These are phyloP conservation scores for Allenopithecus nigroviridis DNA, from an alignment of 2,797 vertebrate species.

Conservation along the genomic window DNA sequence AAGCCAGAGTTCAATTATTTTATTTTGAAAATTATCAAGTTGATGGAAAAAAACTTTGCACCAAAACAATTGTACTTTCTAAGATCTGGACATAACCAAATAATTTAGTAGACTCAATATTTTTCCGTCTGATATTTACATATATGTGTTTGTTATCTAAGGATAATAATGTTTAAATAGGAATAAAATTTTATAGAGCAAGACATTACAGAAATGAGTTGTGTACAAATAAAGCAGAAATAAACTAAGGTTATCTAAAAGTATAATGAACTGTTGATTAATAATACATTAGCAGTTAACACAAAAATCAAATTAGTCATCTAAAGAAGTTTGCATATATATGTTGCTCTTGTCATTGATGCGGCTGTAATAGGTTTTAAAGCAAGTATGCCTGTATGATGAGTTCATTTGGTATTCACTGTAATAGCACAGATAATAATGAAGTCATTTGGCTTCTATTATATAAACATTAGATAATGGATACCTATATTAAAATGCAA, in stretches of 20 bases:
- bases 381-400: conserved; percentile 76
- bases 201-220: conserved; percentile 81
- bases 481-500: conserved; percentile 84
- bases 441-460: conserved; percentile 84
- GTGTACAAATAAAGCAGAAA: conserved; percentile 83
- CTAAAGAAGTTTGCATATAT: conserved; percentile 77
- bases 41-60: background rate
- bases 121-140: conserved; percentile 24
- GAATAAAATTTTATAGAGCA: conserved; percentile 75
- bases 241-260: conserved; percentile 82
- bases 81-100: background rate
- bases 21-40: conserved; percentile 5
- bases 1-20: conserved; percentile 3
- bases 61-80: background rate
- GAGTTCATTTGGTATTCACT: conserved; percentile 84
- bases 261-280: conserved; percentile 85
- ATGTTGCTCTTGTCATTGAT: conserved; percentile 77
- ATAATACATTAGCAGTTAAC: conserved; percentile 85
- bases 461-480: conserved; percentile 85
- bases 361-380: conserved; percentile 78
- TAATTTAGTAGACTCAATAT: background rate
- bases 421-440: conserved; percentile 84
- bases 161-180: conserved; percentile 73
- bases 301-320: conserved; percentile 84
- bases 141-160: conserved; percentile 55